These are phyloP conservation scores for Sebastes steindachneri DNA, from an alignment of 2,797 vertebrate genomes.

Conservation along the genomic window DNA sequence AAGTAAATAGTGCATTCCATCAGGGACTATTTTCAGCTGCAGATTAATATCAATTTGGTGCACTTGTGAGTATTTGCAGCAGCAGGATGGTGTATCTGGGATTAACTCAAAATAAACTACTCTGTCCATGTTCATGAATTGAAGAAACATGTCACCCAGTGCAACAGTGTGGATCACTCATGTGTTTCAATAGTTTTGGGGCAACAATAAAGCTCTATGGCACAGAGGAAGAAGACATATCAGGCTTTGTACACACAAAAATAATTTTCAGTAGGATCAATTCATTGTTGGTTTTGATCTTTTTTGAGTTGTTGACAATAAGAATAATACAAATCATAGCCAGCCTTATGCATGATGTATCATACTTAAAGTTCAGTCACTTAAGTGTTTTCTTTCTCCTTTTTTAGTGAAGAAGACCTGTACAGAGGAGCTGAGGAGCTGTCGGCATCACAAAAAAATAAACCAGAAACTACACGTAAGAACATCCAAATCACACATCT, in stretches of 20 bases:
- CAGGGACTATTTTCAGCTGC: not conserved
- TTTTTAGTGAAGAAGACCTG: conserved; percentile 89
- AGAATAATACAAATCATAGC: not conserved
- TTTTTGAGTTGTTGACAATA: not conserved
- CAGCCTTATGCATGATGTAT: not conserved
- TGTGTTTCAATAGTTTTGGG: not conserved
- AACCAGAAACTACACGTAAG: conserved; percentile 67
- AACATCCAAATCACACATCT: conserved; percentile 2
- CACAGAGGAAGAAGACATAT: not conserved
- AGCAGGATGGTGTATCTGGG: not conserved
- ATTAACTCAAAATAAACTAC: not conserved
- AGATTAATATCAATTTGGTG: not conserved
- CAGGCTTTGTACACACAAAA: not conserved
- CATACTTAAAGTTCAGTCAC: not conserved
- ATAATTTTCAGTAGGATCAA: not conserved
- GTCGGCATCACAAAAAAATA: conserved; percentile 66
- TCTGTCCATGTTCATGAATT: not conserved
- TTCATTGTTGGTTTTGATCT: not conserved
- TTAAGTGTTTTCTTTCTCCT: not conserved
- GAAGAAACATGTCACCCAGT: not conserved
- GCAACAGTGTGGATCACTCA: not conserved
- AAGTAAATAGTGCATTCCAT: not conserved
- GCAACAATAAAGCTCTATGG: not conserved
- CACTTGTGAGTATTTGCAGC: not conserved
- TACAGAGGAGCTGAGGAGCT: conserved; percentile 92